Conservation (phyloP, 1,140 invertebrate species). For the Rhopalosiphum padi region DNA sequence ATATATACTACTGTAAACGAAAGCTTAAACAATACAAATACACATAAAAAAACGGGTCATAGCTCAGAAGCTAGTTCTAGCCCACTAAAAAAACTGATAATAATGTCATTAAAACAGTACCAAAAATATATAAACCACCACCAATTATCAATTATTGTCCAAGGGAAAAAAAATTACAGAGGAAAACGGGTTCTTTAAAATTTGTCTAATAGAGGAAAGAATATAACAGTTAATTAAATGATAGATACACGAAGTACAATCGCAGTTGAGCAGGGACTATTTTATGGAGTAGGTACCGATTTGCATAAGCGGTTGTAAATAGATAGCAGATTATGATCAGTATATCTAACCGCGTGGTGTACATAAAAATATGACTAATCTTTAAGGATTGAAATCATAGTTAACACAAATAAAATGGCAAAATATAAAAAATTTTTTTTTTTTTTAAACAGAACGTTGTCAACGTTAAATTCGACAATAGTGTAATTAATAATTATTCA, state of each 20-base stretch:
- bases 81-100: no score
- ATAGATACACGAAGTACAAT: no score
- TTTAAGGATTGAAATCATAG: not conserved
- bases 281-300: not conserved
- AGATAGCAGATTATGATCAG: not conserved
- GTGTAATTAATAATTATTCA: no score
- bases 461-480: no score
- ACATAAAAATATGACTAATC: not conserved
- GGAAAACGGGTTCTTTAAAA: not conserved
- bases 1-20: not conserved
- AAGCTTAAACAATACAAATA: not conserved
- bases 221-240: not conserved
- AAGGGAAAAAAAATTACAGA: not conserved
- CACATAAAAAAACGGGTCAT: constrained; percentile 59
- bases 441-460: not conserved
- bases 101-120: no score
- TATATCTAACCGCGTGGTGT: no score
- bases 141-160: not conserved
- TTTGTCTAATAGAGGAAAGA: not conserved
- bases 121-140: no score
- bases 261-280: not conserved
- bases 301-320: not conserved
- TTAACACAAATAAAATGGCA: not conserved
- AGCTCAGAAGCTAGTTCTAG: no score
- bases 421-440: not conserved